A percentile compares a stretch with the other conserved stretches of the same genome.
These are phyloP conservation scores for Micronisus gabar DNA, from an alignment of 2,113 vertebrate species.

Conservation along the genomic window DNA sequence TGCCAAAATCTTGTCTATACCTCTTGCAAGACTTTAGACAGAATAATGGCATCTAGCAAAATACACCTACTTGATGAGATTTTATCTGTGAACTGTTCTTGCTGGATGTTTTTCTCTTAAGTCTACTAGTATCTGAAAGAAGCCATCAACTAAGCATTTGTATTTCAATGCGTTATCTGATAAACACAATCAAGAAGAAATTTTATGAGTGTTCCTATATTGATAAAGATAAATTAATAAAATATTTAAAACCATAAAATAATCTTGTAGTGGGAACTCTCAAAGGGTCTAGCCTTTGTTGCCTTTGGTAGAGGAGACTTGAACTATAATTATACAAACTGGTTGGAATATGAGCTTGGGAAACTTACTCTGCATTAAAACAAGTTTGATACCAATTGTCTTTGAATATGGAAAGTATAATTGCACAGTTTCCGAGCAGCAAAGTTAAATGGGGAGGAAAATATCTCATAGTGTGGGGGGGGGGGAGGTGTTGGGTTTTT, in stretches of 20 bases:
- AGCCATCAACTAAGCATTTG: not conserved
- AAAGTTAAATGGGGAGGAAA: not conserved
- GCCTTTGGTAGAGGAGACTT: not conserved
- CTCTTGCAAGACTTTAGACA: not conserved
- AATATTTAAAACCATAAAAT: not conserved
- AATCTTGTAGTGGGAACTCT: not conserved
- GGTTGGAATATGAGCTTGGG: not conserved
- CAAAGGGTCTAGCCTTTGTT: not conserved
- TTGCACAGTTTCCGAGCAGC: not conserved
- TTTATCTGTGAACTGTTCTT: not conserved
- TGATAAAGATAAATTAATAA: not conserved
- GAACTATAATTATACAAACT: not conserved
- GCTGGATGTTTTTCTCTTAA: not conserved
- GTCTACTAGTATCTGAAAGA: not conserved
- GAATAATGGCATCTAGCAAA: not conserved
- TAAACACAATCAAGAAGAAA: not conserved
- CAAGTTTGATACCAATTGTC: not conserved
- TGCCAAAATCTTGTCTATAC: not conserved
- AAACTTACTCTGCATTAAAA: not conserved
- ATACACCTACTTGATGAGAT: not conserved
- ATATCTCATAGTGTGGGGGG: not conserved
- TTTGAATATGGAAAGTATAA: not conserved
- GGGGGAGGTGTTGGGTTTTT: not conserved
- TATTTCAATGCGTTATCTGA: not conserved
- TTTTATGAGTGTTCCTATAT: not conserved